Evolutionary conservation across 2,113 vertebrate genomes (phyloP).

Genomic region (Brachyhypopomus gauderio): DNA sequence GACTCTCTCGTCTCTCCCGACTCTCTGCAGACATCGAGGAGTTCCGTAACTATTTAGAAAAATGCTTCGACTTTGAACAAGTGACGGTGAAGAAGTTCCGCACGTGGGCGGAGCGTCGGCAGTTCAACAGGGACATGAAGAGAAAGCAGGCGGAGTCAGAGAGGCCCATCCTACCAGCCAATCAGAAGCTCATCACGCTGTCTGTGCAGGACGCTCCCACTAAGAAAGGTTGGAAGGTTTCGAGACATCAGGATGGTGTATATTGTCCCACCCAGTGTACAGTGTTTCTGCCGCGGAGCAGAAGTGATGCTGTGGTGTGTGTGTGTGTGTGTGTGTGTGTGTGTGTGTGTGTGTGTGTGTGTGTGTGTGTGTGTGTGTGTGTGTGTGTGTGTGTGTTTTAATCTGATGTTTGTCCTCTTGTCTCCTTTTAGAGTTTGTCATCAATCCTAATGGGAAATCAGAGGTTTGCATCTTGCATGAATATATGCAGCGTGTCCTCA

Average conservation of each 20-base stretch:
- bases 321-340: too few relatives aligned
- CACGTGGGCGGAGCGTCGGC: slow-evolving; percentile 95
- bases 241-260: too few relatives aligned
- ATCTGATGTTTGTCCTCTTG: slow-evolving; percentile 26
- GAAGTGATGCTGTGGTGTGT: too few relatives aligned
- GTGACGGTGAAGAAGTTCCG: slow-evolving; percentile 98
- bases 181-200: slow-evolving; percentile 97
- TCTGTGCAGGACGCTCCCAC: slow-evolving; percentile 96
- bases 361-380: too few relatives aligned
- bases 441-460: slow-evolving; percentile 98
- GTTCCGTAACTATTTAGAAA: slow-evolving; percentile 89
- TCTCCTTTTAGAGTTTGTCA: slow-evolving; percentile 88
- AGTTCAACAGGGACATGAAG: slow-evolving; percentile 98
- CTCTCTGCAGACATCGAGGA: slow-evolving; percentile 84
- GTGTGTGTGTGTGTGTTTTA: too few relatives aligned
- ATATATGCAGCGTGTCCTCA: slow-evolving; percentile 99
- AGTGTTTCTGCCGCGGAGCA: too few relatives aligned
- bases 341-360: too few relatives aligned
- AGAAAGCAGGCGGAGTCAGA: slow-evolving; percentile 94
- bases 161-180: slow-evolving; percentile 93
- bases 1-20: not conserved
- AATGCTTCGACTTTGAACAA: slow-evolving; percentile 97
- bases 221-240: slow-evolving; percentile 84
- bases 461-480: slow-evolving; percentile 99
- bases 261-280: too few relatives aligned